Percentiles rank a stretch among this genome's conserved stretches.
Conservation (phyloP, 2,888 invertebrate species). For the Stomorhina lunata region DNA sequence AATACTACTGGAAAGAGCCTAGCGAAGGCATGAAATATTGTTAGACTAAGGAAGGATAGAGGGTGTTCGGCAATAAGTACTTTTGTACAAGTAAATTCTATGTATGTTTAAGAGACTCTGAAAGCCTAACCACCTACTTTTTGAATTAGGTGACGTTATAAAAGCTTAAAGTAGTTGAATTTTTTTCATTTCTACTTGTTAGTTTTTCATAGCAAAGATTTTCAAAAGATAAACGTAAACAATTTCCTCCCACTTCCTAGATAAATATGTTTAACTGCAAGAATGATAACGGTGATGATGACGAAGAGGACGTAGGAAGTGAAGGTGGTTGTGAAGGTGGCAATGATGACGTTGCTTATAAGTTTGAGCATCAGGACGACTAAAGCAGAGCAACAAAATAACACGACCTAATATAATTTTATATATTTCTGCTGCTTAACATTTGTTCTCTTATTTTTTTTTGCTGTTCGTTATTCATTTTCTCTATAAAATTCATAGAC, state of each 20-base stretch:
- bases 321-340: background rate
- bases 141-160: conserved; percentile 55
- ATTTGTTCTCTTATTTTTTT: conserved; percentile 9
- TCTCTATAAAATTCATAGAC: background rate
- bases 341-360: background rate
- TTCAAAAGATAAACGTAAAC: conserved; percentile 58
- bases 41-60: background rate
- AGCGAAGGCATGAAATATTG: background rate
- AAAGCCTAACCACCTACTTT: background rate
- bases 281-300: background rate
- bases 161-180: conserved; percentile 33
- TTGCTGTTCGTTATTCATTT: background rate
- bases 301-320: background rate
- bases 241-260: conserved; percentile 36
- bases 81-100: too few species aligned
- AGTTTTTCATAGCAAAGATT: conserved; percentile 34
- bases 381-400: background rate
- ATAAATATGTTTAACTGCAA: background rate
- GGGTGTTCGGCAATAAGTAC: background rate
- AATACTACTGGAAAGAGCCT: background rate
- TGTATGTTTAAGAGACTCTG: background rate
- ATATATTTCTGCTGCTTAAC: conserved; percentile 24
- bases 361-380: too few species aligned
- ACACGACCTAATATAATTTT: conserved; percentile 54
- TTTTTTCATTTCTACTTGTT: conserved; percentile 3